These are phyloP conservation scores for Nomada ruficornis DNA, from an alignment of 2,888 invertebrate genomes.

Conservation along the genomic window DNA sequence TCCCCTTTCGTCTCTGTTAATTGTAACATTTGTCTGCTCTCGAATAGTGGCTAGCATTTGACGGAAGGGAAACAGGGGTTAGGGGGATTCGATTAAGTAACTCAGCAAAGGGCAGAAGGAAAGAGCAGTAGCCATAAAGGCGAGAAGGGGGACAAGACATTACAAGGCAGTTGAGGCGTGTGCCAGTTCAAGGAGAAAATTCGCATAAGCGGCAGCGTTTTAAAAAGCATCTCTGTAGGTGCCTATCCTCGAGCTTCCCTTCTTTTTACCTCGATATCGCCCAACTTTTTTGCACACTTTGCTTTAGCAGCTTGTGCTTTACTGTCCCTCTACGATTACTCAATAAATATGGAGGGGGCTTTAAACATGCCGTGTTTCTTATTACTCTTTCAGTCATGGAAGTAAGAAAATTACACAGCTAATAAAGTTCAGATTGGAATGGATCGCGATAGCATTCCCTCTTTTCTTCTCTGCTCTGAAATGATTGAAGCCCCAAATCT, in stretches of 20 bases:
- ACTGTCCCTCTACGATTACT: conserved; percentile 19
- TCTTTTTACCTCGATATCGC: background rate
- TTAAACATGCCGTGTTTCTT: conserved; percentile 2
- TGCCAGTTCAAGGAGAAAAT: conserved; percentile 58
- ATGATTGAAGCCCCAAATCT: background rate
- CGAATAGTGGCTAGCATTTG: conserved; percentile 30
- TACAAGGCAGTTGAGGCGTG: conserved; percentile 30
- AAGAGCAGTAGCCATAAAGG: conserved; percentile 56
- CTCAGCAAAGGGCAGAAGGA: conserved; percentile 36
- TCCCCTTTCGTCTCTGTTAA: too few species aligned
- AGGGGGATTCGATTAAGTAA: conserved; percentile 48
- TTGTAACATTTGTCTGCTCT: too few species aligned
- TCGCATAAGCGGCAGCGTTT: conserved; percentile 53
- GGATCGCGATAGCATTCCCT: background rate
- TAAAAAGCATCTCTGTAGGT: conserved; percentile 44
- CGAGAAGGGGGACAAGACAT: conserved; percentile 46
- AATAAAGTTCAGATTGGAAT: background rate
- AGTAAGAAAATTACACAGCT: background rate
- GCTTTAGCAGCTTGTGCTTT: conserved; percentile 34
- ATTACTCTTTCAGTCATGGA: conserved; percentile 2
- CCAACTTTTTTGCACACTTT: conserved; percentile 34
- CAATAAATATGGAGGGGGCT: conserved; percentile 2
- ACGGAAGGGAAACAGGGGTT: conserved; percentile 18
- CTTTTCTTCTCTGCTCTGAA: background rate
- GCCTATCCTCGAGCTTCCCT: conserved; percentile 13